Evolutionary conservation across 2,888 invertebrate species (phyloP), one percentile per base, ranked within the genome.

Genomic region (Drosophila parthenogenetica): DNA sequence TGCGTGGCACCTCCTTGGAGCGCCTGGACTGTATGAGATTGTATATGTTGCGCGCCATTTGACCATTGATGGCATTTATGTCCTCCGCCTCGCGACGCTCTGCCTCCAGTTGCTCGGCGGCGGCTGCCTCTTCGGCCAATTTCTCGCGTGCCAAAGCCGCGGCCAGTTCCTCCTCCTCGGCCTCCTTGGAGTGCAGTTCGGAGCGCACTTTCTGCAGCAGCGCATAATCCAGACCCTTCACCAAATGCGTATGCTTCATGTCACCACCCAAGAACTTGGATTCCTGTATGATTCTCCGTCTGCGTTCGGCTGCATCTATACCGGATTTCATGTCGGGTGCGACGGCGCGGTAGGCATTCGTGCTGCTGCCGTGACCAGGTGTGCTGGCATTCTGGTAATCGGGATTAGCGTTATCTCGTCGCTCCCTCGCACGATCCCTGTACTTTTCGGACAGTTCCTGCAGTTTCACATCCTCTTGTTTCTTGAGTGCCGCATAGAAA

Each of bases 201-300:
- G 98, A 98, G 49, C 98, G 95, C 0, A 97, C 98, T 94, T 99
- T 97, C 89, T 98, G 98, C 63, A 98, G 92, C 54, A 98, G 93
- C 0, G 98, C 98, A 92, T 97, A 98, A 94, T 98, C 98, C 50
- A 97, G 93, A 84, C 98, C 99, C 93, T 99, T 99, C 83, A 99
- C 99, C 94, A 99, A 98, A 93, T 99, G 99, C 91, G 99, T 99
- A 89, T 99, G 99, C 90, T 99, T 99, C 97, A 99, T 99, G 92
- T 99, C 99, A 94, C 99, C 99, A 91, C 99, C 99, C 93, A 99
- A 97, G 93, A 98, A 99, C 93, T 99, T 99, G 0, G 99, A 99
- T 93, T 99, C 99, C 93, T 96, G 96, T 90, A 99, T 99, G 93
- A 98, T 95, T 90, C 99, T 98, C 54, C 98, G 94, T 55, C 99